Evolutionary conservation across 2,888 invertebrate genomes (phyloP), one percentile per base, ranked within the genome.

Genomic region (Drosophila prolongata): DNA sequence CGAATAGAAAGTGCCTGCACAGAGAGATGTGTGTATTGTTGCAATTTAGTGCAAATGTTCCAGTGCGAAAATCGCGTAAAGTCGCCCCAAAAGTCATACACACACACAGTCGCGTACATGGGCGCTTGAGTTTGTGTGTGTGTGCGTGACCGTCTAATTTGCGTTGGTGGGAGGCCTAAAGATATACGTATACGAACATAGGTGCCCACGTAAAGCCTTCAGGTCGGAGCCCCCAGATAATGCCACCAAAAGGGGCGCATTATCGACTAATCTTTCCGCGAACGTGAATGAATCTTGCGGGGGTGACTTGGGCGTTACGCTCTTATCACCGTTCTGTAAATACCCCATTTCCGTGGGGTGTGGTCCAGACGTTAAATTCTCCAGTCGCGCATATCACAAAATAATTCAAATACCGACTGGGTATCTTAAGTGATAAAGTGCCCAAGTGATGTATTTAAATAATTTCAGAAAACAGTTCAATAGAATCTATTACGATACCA

Each of bases 331-430:
- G 9, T 38, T 43, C 42, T 42, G 43, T 53, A 66, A 56, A 74
- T 57, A 74, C 37, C 6, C 30, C 52, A 64, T 57, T 47, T 56
- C 30, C 52, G 66, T 57, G 66, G 71, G 56, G 61, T 72, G 71
- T 88, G 82, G 82, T 82, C 75, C 76, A 80, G 64, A 60, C 68
- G 11, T n/a, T 9, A n/a, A 38, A n/a, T 35, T 16, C 19, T 16
- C n/a, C 24, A 62, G 34, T 37, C 42, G 43, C 9, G 46, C 30
- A 47, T 34, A 53, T 71, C 71, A n/a, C 16, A 40, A 43, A 72
- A 53, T 40, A 67, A 14, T 66, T 66, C 5, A 34, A 66, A 34
- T 65, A 19, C n/a, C 13, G 16, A 35, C 11, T 53, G 11, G 6
- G 30, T n/a, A 24, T 47, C 34, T 34, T 3, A 42, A 47, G 14